Evolutionary conservation across 2,797 vertebrate genomes (phyloP).

Genomic region (Lutjanus campechanus): DNA sequence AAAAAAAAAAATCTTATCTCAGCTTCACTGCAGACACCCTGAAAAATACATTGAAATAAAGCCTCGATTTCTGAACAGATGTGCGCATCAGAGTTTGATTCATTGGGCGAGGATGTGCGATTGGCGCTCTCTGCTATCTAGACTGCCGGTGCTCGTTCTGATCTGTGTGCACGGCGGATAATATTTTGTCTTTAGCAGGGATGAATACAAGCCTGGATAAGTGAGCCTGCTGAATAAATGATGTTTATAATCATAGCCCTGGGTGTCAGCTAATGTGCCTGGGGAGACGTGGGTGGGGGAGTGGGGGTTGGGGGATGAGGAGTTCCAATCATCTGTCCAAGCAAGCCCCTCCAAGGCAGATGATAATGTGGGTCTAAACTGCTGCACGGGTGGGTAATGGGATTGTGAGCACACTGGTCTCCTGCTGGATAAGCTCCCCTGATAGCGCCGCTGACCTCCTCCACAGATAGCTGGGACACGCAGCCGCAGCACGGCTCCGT

Average conservation of each 20-base stretch:
- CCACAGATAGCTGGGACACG: slow-evolving; percentile 30
- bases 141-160: slow-evolving; percentile 24
- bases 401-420: slow-evolving; percentile 66
- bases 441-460: slow-evolving; percentile 72
- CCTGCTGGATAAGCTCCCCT: slow-evolving; percentile 70
- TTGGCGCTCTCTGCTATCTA: slow-evolving; percentile 35
- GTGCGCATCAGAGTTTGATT: slow-evolving; percentile 63
- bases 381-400: slow-evolving; percentile 79
- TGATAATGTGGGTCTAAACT: slow-evolving; percentile 81
- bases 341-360: slow-evolving; percentile 63
- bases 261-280: slow-evolving; percentile 78
- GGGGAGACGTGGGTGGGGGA: slow-evolving; percentile 52
- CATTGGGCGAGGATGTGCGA: slow-evolving; percentile 19
- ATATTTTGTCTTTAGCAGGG: slow-evolving; percentile 66
- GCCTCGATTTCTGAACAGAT: slow-evolving; percentile 59
- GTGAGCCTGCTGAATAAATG: slow-evolving; percentile 77
- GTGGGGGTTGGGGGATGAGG: slow-evolving; percentile 28
- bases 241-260: slow-evolving; percentile 81
- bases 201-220: slow-evolving; percentile 65
- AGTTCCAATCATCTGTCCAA: slow-evolving; percentile 76
- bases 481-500: slow-evolving; percentile 37
- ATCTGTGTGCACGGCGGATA: slow-evolving; percentile 47
- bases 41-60: slow-evolving; percentile 50
- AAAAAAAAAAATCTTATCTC: slow-evolving; percentile 24
- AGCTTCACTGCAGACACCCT: slow-evolving; percentile 17